Percentiles rank a stretch among this genome's conserved stretches.
These are phyloP conservation scores for Leptodirus hochenwartii DNA, from an alignment of 2,888 invertebrate genomes.

Conservation along the genomic window DNA sequence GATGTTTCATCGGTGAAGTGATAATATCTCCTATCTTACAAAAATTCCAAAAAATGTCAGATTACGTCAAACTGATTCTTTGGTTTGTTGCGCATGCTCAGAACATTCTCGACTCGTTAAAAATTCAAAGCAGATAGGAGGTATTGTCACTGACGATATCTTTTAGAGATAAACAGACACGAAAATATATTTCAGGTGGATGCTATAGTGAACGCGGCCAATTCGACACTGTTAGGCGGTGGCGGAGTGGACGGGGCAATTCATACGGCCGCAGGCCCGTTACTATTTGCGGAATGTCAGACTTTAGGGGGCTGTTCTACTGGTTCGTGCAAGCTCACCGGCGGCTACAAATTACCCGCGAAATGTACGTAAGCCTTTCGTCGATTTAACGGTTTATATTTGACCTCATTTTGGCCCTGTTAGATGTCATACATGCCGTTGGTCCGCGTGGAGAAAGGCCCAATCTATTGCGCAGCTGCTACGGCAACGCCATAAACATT, in stretches of 20 bases:
- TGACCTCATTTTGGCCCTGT: constrained; percentile 17
- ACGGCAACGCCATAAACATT: constrained; percentile 43
- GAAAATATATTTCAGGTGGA: constrained; percentile 38
- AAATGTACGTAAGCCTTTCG: constrained; percentile 46
- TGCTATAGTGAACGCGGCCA: constrained; percentile 84
- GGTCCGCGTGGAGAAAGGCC: constrained; percentile 64
- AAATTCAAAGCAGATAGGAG: no score
- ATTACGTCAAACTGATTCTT: no score
- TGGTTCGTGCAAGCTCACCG: constrained; percentile 72
- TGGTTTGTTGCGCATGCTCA: no score
- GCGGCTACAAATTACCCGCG: constrained; percentile 65
- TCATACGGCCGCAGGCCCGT: constrained; percentile 58
- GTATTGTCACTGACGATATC: no score
- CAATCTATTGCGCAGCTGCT: constrained; percentile 45
- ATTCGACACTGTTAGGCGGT: constrained; percentile 53
- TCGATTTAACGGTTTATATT: constrained; percentile 1
- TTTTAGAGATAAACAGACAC: constrained; percentile 2
- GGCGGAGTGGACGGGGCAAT: constrained; percentile 89
- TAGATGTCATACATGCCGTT: constrained; percentile 81
- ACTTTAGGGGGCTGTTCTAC: constrained; percentile 55
- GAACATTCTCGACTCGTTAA: no score
- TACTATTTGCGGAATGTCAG: constrained; percentile 48
- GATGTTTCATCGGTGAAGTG: no score
- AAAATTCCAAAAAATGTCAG: no score
- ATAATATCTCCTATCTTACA: no score